phyloP scores from a whole-genome alignment of 1,140 invertebrate species.

The Trichomalopsis sarcophagae region DNA sequence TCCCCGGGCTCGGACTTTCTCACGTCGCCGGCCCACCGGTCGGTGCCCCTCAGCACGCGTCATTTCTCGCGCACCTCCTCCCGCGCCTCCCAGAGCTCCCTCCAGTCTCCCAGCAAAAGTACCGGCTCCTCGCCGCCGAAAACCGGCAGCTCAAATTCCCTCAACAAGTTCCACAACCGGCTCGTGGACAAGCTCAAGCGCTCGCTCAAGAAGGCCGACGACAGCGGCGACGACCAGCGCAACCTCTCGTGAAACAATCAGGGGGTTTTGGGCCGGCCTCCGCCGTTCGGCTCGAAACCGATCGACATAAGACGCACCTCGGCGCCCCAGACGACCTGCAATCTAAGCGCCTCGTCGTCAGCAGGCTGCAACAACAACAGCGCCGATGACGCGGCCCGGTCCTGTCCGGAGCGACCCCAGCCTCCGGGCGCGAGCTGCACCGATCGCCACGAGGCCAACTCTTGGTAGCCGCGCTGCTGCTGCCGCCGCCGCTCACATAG shows the following conservation, averaged over 20 bases:
- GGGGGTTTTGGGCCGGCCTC: constrained; percentile 71
- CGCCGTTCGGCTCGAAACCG: constrained; percentile 70
- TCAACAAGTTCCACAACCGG: constrained; percentile 90
- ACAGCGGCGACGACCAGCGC: constrained; percentile 75
- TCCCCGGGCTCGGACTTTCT: constrained; percentile 83
- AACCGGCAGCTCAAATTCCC: constrained; percentile 77
- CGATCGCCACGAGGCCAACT: constrained; percentile 4
- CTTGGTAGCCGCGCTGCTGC: background rate
- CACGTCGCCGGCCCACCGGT: constrained; percentile 79
- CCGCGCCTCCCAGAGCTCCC: constrained; percentile 78
- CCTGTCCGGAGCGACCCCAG: constrained; percentile 61
- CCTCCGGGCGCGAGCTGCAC: background rate
- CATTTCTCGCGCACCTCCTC: constrained; percentile 79
- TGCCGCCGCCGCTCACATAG: background rate
- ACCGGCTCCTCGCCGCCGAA: constrained; percentile 78
- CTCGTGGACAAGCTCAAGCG: constrained; percentile 89
- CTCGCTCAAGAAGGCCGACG: constrained; percentile 81
- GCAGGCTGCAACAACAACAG: constrained; percentile 5
- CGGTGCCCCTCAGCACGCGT: constrained; percentile 78
- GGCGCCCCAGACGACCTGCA: constrained; percentile 59
- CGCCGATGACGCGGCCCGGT: constrained; percentile 50
- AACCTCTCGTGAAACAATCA: constrained; percentile 73
- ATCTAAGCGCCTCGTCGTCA: constrained; percentile 22
- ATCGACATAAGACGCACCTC: constrained; percentile 71
- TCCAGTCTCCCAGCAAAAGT: constrained; percentile 79